Percentiles rank a stretch among this genome's conserved stretches.
Conservation (phyloP, 2,113 vertebrate genomes). For the Triplophysa rosa region DNA sequence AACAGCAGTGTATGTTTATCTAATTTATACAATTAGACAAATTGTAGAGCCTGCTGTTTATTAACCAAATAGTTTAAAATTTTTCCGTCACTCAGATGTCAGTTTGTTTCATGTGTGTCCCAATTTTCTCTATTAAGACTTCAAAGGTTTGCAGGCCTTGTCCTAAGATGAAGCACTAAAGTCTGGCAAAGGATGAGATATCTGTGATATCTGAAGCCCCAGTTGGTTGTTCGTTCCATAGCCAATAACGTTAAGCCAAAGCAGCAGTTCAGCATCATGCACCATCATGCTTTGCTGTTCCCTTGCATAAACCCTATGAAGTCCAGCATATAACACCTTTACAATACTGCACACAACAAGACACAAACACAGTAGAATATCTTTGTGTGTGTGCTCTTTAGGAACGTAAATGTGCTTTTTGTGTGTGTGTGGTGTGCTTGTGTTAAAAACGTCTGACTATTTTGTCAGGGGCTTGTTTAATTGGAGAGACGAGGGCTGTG, state of each 20-base stretch:
- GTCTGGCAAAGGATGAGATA: conserved; percentile 25
- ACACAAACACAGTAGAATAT: background rate
- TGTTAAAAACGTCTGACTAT: conserved; percentile 35
- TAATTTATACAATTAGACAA: no score
- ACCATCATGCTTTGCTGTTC: conserved; percentile 5
- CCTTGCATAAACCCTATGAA: conserved; percentile 11
- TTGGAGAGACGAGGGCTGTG: conserved; percentile 53
- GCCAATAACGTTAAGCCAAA: conserved; percentile 5
- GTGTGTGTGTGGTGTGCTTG: background rate
- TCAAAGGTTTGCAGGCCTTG: conserved; percentile 17
- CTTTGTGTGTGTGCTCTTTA: conserved; percentile 31
- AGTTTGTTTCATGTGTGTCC: conserved; percentile 8
- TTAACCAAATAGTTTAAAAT: no score
- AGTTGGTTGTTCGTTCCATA: conserved; percentile 20
- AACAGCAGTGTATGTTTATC: no score
- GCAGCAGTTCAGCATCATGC: conserved; percentile 37
- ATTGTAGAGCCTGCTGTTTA: no score
- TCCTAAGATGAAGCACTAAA: conserved; percentile 20
- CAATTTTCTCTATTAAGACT: conserved; percentile 18
- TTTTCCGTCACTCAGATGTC: background rate
- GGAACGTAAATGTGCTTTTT: conserved; percentile 21
- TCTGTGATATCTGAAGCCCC: conserved; percentile 28
- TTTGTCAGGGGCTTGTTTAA: conserved; percentile 53
- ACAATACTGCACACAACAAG: background rate
- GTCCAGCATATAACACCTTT: conserved; percentile 36